Evolutionary conservation across 2,888 invertebrate genomes (phyloP).

Genomic region (Leptothorax acervorum): DNA sequence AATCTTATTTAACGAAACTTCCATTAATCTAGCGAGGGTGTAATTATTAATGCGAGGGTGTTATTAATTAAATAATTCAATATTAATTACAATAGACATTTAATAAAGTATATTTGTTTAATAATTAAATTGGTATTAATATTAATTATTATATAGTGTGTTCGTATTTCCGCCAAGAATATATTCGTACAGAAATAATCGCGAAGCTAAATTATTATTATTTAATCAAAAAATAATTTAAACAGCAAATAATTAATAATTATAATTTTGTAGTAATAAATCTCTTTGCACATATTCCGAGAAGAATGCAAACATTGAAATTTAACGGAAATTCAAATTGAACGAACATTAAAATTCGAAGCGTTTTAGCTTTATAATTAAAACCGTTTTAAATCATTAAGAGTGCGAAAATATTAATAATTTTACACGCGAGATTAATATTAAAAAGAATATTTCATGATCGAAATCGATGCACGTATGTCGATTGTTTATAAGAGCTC

Average conservation of each 20-base stretch:
- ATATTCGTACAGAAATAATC: background rate
- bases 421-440: background rate
- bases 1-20: conserved; percentile 9
- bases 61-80: conserved; percentile 6
- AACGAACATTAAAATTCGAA: background rate
- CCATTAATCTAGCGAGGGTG: background rate
- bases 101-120: conserved; percentile 2
- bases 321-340: background rate
- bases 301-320: background rate
- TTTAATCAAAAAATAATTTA: conserved; percentile 15
- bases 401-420: background rate
- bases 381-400: background rate
- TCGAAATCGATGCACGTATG: background rate
- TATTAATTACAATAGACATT: conserved; percentile 13
- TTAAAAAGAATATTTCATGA: background rate
- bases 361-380: background rate
- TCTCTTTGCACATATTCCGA: background rate
- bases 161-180: background rate
- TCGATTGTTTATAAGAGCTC: background rate
- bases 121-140: conserved; percentile 18
- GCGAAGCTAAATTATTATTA: background rate
- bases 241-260: background rate
- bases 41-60: background rate
- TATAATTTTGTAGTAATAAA: background rate
- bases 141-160: background rate